Evolutionary conservation across 2,113 vertebrate genomes (phyloP).

Genomic region (Cryptotis parvus): DNA sequence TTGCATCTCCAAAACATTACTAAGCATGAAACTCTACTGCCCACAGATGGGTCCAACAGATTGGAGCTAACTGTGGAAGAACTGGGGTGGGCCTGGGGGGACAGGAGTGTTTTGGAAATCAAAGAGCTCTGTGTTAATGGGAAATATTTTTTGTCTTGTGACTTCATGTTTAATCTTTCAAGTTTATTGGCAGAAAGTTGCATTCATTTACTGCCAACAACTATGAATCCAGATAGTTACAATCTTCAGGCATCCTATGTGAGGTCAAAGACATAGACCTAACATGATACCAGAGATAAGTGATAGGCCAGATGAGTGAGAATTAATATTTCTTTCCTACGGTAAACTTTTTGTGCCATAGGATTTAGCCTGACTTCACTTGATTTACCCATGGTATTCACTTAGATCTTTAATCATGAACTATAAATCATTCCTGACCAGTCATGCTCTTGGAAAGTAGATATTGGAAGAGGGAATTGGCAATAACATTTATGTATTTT

Average conservation of each 20-base stretch:
- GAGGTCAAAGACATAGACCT: not conserved
- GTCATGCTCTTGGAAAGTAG: not conserved
- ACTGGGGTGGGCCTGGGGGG: too few relatives aligned
- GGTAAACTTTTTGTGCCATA: not conserved
- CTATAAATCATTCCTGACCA: not conserved
- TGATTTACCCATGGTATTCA: slow-evolving; percentile 3
- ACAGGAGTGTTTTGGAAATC: not conserved
- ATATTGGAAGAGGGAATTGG: not conserved
- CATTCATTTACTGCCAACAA: not conserved
- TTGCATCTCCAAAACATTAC: not conserved
- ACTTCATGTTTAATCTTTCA: not conserved
- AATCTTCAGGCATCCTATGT: not conserved
- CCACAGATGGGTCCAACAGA: not conserved
- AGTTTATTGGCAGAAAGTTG: not conserved
- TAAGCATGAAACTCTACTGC: not conserved
- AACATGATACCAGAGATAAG: not conserved
- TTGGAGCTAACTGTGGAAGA: not conserved
- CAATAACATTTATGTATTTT: not conserved
- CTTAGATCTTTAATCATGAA: slow-evolving; percentile 29
- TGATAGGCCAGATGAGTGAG: not conserved
- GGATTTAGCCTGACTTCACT: not conserved
- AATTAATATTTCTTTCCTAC: not conserved
- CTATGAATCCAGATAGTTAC: not conserved
- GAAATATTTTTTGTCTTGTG: not conserved
- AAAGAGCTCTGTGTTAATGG: not conserved